These are phyloP conservation scores for Chironomus riparius DNA, from an alignment of 2,888 invertebrate genomes.

Conservation along the genomic window DNA sequence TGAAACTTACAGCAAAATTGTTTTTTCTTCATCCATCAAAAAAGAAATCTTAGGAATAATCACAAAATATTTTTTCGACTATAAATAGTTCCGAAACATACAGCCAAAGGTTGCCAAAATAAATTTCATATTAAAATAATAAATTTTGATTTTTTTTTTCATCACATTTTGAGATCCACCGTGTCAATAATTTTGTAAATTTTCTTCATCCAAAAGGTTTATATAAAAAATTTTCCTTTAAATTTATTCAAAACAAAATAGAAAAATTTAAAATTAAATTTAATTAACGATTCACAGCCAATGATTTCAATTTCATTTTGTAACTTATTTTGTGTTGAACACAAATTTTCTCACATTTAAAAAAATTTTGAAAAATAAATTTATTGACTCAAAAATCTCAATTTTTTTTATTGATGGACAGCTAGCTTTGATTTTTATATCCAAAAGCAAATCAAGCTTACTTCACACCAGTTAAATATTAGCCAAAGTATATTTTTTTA, in stretches of 20 bases:
- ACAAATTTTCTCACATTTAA: not conserved
- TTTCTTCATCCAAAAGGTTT: slow-evolving; percentile 26
- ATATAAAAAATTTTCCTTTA: not conserved
- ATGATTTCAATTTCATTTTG: slow-evolving; percentile 17
- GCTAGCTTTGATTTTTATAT: not conserved
- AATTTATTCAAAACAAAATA: not conserved
- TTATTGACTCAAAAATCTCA: slow-evolving; percentile 26
- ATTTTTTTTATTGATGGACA: not conserved
- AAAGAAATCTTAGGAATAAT: not conserved
- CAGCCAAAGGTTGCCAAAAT: slow-evolving; percentile 21
- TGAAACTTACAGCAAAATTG: not conserved
- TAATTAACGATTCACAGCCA: slow-evolving; percentile 26
- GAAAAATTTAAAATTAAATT: slow-evolving; percentile 15
- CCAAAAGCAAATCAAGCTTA: no score
- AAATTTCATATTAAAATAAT: not conserved
- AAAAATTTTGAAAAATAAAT: slow-evolving; percentile 20
- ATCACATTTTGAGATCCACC: slow-evolving; percentile 25
- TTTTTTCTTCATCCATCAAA: not conserved
- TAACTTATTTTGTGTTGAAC: slow-evolving; percentile 5
- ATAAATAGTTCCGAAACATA: slow-evolving; percentile 8
- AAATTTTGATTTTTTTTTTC: not conserved
- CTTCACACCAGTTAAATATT: no score
- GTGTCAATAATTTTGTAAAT: slow-evolving; percentile 20
- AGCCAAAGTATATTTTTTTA: no score
- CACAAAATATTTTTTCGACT: slow-evolving; percentile 25